A percentile compares a stretch with the other conserved stretches of the same genome.
Evolutionary conservation across 2,113 vertebrate genomes (phyloP).

Genomic region (Parotia lawesii): DNA sequence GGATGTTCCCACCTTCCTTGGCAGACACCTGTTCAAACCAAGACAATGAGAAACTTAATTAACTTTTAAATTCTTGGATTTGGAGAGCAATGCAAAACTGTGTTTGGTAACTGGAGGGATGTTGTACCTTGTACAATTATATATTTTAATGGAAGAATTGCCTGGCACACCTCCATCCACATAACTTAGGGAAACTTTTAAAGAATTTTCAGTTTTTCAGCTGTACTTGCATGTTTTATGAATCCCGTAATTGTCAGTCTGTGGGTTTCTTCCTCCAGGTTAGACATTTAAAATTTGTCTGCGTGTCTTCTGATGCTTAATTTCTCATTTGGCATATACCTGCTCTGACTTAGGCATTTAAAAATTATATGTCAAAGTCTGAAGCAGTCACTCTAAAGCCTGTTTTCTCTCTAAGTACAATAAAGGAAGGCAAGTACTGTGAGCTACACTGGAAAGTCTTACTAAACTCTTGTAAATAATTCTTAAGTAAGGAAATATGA

Average conservation of each 20-base stretch:
- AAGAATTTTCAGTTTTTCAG: neutral
- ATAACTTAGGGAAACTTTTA: neutral
- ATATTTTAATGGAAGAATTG: neutral
- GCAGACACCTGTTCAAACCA: neutral
- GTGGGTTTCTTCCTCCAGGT: neutral
- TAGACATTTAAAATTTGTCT: neutral
- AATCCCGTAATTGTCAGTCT: neutral
- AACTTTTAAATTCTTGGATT: neutral
- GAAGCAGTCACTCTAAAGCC: neutral
- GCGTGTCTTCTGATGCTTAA: neutral
- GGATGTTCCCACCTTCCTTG: neutral
- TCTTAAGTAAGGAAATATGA: neutral
- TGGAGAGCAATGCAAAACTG: neutral
- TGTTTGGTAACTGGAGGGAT: neutral
- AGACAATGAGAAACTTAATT: neutral
- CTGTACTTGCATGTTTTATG: neutral
- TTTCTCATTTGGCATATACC: neutral
- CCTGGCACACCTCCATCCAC: neutral
- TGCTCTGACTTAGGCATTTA: neutral
- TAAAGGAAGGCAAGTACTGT: neutral
- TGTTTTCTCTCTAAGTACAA: neutral
- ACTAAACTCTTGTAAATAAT: neutral
- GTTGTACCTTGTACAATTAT: neutral
- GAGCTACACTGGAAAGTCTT: neutral
- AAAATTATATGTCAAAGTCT: neutral